Base-by-base conservation (phyloP, 2,113 vertebrate species). In the Paratilapia polleni region DNA sequence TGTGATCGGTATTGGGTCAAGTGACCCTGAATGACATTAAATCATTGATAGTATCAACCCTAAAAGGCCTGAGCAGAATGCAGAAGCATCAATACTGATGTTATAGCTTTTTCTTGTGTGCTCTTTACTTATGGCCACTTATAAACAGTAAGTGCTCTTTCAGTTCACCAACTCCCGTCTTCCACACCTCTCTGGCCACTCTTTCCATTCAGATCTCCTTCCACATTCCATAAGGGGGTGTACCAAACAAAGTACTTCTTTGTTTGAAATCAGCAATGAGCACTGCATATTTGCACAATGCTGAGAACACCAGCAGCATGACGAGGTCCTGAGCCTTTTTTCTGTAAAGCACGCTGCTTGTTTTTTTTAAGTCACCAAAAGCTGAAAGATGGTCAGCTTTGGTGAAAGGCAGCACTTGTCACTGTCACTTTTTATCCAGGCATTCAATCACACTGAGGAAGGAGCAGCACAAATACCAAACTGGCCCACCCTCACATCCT, bases 51-150 rank as follows among this genome's bases (percentile, higher is more conserved):
- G 22, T 34, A 82, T 91, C 80, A 77, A 28, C 54, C 62, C 36
- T 81, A 70, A 63, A 86, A 85, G 77, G 81, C 58, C 76, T 56
- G 38, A 90, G 57, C 61, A 84, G 56, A 56, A 54, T 34, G 36
- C 63, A 86, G 77, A 86, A 49, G 58, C 31, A 57, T 81, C 26
- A 43, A 20, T 43, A 26, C 59, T 41, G 54, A 56, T 60, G 28
- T 11, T 43, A 14, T 38, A 56, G 28, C 17, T 64, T 75, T 54
- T 12, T 36, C 19, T 26, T 19, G 15, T 54, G 17, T 38, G 20
- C 13, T 22, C 14, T 81, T 34, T 58, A 79, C 75, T 66, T 85
- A 36, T 61, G 15, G 59, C 13, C 49, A 70, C 47, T 56, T 15
- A 81, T 17, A 77, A 43, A 15, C 28, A 15, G 58, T 68, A 61